A percentile compares a stretch with the other conserved stretches of the same genome.
phyloP scores from a whole-genome alignment of 2,113 vertebrate species.

The Anhinga rufa region DNA sequence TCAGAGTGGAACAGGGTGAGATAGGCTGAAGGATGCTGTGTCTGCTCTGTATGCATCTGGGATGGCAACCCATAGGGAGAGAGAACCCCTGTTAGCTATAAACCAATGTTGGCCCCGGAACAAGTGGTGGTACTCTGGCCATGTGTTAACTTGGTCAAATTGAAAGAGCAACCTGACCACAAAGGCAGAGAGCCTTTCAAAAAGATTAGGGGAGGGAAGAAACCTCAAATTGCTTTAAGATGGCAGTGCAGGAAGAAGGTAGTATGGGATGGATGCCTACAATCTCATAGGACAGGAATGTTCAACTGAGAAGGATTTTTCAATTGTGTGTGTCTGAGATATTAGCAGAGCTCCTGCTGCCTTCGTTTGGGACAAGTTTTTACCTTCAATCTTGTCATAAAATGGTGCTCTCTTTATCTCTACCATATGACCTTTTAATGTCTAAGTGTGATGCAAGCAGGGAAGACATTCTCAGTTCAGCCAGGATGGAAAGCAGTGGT shows the following conservation, averaged over 20 bases:
- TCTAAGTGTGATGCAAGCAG: not conserved
- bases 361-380: not conserved
- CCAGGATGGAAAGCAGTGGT: not conserved
- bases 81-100: not conserved
- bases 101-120: not conserved
- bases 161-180: not conserved
- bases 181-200: not conserved
- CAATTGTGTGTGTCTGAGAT: not conserved
- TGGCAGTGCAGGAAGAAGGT: not conserved
- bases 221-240: not conserved
- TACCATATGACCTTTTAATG: constrained; percentile 20
- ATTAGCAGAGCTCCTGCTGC: not conserved
- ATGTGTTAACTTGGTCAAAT: not conserved
- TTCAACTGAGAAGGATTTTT: not conserved
- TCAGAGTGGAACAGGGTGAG: not conserved
- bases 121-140: not conserved
- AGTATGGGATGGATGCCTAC: not conserved
- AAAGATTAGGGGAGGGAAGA: not conserved
- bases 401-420: not conserved
- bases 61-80: not conserved
- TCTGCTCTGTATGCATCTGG: not conserved
- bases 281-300: not conserved
- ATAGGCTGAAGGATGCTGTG: not conserved
- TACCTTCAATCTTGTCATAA: not conserved
- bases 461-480: not conserved